A percentile compares a stretch with the other conserved stretches of the same genome.
These are phyloP conservation scores for Asarcornis scutulata DNA, from an alignment of 2,113 vertebrate species.

Conservation along the genomic window DNA sequence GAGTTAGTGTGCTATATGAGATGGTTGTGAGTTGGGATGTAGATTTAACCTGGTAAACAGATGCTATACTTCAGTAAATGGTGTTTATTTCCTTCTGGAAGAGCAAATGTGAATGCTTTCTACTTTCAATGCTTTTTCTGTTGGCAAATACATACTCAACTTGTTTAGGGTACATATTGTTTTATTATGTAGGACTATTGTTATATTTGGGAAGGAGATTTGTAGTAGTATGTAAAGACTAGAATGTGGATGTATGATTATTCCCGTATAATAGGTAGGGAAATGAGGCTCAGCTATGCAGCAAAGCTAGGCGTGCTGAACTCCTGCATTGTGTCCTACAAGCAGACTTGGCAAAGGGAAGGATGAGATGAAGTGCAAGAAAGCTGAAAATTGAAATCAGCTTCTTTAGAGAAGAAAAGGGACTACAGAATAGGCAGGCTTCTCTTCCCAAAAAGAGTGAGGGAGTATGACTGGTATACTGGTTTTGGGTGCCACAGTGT, in stretches of 20 bases:
- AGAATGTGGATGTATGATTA: not conserved
- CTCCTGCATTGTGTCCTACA: accelerated
- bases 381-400: not conserved
- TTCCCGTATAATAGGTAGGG: not conserved
- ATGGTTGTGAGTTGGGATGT: not conserved
- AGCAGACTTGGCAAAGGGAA: not conserved
- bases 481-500: too few relatives aligned
- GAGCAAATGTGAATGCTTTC: not conserved
- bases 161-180: not conserved
- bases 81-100: not conserved
- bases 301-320: not conserved
- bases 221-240: not conserved
- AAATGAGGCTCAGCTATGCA: not conserved
- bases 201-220: not conserved
- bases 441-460: not conserved
- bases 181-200: not conserved
- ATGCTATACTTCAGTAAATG: not conserved
- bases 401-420: not conserved
- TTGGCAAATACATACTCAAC: not conserved
- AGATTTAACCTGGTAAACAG: not conserved
- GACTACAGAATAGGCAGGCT: not conserved
- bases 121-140: not conserved
- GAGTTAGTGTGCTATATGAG: not conserved
- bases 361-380: not conserved
- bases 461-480: not conserved